Evolutionary conservation across 2,888 invertebrate genomes (phyloP).

Genomic region (Busseola fusca): DNA sequence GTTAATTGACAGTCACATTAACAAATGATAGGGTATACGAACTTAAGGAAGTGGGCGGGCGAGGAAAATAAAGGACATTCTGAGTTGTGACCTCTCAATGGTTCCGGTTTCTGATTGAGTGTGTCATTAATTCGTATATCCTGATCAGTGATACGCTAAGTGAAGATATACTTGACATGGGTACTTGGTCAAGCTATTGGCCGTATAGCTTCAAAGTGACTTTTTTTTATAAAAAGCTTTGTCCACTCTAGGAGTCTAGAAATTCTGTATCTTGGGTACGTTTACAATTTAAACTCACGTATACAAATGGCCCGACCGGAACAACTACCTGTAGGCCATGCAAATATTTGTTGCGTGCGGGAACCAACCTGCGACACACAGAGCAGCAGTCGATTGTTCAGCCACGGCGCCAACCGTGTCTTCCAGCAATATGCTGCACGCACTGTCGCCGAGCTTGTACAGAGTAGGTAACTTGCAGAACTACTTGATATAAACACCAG

Average conservation of each 20-base stretch:
- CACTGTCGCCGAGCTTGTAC: not conserved
- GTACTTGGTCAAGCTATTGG: not conserved
- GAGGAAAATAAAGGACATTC: constrained; percentile 41
- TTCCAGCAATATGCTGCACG: not conserved
- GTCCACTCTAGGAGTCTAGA: no score
- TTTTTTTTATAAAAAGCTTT: no score
- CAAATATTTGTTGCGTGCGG: no score
- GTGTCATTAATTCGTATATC: constrained; percentile 25
- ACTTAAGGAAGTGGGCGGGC: constrained; percentile 42
- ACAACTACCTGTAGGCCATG: no score
- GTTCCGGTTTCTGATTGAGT: constrained; percentile 47
- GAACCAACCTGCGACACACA: no score
- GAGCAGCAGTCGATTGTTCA: no score
- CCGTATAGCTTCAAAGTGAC: no score
- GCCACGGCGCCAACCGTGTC: no score
- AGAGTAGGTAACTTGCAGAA: not conserved
- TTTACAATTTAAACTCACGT: no score
- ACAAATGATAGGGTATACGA: not conserved
- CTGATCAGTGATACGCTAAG: constrained; percentile 36
- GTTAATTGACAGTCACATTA: not conserved
- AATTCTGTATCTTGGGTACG: no score
- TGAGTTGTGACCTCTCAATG: constrained; percentile 20
- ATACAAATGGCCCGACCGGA: no score
- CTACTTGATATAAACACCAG: not conserved
- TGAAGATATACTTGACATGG: constrained; percentile 3